These are phyloP conservation scores for Nematolebias whitei DNA, from an alignment of 2,113 vertebrate species.

Conservation along the genomic window DNA sequence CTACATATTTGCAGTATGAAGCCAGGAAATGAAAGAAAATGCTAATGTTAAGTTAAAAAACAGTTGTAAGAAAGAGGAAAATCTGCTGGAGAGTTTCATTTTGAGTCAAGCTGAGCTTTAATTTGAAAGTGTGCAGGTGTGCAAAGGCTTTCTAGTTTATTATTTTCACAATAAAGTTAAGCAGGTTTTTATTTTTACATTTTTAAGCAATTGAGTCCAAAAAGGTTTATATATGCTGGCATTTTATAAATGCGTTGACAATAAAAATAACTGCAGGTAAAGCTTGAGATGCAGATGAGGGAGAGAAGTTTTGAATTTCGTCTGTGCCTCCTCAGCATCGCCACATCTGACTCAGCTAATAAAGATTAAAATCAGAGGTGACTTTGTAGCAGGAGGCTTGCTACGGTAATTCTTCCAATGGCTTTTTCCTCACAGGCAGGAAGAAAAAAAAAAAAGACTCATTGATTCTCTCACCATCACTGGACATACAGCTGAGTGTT, in stretches of 20 bases:
- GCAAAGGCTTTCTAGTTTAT: neutral
- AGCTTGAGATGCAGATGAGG: constrained; percentile 21
- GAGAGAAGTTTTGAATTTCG: constrained; percentile 51
- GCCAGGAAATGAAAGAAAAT: neutral
- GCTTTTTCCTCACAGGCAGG: constrained; percentile 19
- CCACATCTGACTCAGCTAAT: constrained; percentile 73
- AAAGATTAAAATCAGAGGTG: constrained; percentile 69
- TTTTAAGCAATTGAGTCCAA: constrained; percentile 1
- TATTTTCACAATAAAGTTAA: neutral
- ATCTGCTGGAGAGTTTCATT: neutral
- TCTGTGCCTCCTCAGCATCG: constrained; percentile 72
- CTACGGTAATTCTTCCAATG: constrained; percentile 60
- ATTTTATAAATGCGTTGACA: constrained; percentile 30
- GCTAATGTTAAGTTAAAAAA: neutral
- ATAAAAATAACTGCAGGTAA: constrained; percentile 10
- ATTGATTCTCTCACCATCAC: constrained; percentile 51
- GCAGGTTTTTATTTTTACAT: neutral
- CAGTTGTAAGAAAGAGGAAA: neutral
- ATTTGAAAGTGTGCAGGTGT: constrained; percentile 6
- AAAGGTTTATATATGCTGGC: constrained; percentile 8
- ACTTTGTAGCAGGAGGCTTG: constrained; percentile 59
- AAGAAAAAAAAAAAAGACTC: constrained; percentile 26
- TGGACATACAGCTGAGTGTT: constrained; percentile 27
- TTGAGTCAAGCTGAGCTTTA: constrained; percentile 8
- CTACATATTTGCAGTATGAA: neutral